A percentile compares a stretch with the other conserved stretches of the same genome.
phyloP scores from a whole-genome alignment of 2,888 invertebrate species.

The Herminia tarsipennalis region DNA sequence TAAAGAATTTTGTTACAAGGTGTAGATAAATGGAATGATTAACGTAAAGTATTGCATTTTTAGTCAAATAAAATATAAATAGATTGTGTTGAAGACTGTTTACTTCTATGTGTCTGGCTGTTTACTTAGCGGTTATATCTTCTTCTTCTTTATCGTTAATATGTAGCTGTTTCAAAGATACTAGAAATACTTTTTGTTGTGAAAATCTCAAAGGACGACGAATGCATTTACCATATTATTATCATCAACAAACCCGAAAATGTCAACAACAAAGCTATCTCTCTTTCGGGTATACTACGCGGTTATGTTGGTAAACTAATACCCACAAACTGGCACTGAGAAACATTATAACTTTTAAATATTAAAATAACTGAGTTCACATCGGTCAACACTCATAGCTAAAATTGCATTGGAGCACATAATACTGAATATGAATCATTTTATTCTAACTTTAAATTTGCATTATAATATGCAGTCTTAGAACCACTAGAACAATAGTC shows the following conservation, averaged over 20 bases:
- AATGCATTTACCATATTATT: not conserved
- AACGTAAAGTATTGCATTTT: too few relatives aligned
- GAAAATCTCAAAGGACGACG: too few relatives aligned
- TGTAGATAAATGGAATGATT: too few relatives aligned
- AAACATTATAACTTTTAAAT: conserved; percentile 49
- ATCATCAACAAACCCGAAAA: not conserved
- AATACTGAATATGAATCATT: conserved; percentile 43
- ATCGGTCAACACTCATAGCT: conserved; percentile 39
- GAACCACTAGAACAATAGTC: too few relatives aligned
- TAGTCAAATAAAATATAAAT: too few relatives aligned
- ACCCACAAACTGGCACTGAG: conserved; percentile 31
- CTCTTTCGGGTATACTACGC: not conserved
- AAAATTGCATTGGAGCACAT: conserved; percentile 45
- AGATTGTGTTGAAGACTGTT: too few relatives aligned
- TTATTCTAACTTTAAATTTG: conserved; percentile 30
- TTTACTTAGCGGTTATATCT: too few relatives aligned
- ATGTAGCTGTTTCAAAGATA: too few relatives aligned
- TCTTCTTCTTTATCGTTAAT: too few relatives aligned
- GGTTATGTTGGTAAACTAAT: conserved; percentile 21
- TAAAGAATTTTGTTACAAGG: too few relatives aligned
- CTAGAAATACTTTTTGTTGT: too few relatives aligned
- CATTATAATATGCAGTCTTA: conserved; percentile 3
- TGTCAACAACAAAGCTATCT: not conserved
- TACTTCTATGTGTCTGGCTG: too few relatives aligned
- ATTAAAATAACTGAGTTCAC: conserved; percentile 48